A percentile compares a stretch with the other conserved stretches of the same genome.
phyloP scores from a whole-genome alignment of 35 echinoderm and acorn worm genomes.

The Acanthaster planci region DNA sequence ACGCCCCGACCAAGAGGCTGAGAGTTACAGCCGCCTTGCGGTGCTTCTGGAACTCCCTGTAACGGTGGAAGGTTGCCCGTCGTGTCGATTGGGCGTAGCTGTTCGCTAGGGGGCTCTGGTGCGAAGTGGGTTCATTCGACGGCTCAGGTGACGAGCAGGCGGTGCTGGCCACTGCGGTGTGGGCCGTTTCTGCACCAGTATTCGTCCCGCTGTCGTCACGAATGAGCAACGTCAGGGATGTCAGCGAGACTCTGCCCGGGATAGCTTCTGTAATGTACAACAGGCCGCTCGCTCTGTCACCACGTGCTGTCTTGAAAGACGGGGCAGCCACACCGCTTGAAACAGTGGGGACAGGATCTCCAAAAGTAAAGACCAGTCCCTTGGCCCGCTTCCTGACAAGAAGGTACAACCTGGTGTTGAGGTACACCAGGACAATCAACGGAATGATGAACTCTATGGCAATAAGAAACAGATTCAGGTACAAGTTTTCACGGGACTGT shows the following conservation, averaged over 20 bases:
- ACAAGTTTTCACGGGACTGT: constrained; percentile 19
- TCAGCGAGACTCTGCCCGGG: too few relatives aligned
- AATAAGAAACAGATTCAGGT: constrained; percentile 39
- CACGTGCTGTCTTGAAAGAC: neutral
- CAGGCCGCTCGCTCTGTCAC: too few relatives aligned
- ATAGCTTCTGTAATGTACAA: too few relatives aligned
- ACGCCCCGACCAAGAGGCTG: constrained; percentile 33
- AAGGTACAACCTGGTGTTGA: constrained; percentile 57
- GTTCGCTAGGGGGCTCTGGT: neutral
- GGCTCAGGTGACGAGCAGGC: neutral
- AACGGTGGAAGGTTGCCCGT: neutral
- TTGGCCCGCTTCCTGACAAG: constrained; percentile 40
- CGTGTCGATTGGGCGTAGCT: too few relatives aligned
- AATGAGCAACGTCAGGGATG: neutral
- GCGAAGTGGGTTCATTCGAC: neutral
- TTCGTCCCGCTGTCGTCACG: neutral
- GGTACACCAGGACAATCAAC: constrained; percentile 38
- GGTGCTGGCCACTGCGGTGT: neutral
- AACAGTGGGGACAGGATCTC: neutral
- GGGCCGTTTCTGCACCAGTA: neutral
- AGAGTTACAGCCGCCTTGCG: constrained; percentile 44
- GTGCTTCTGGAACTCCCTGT: constrained; percentile 27
- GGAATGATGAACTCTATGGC: constrained; percentile 56
- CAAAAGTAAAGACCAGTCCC: neutral
- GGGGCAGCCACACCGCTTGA: neutral